These are phyloP conservation scores for Lithobates pipiens DNA, from an alignment of 2,797 vertebrate genomes.

Conservation along the genomic window DNA sequence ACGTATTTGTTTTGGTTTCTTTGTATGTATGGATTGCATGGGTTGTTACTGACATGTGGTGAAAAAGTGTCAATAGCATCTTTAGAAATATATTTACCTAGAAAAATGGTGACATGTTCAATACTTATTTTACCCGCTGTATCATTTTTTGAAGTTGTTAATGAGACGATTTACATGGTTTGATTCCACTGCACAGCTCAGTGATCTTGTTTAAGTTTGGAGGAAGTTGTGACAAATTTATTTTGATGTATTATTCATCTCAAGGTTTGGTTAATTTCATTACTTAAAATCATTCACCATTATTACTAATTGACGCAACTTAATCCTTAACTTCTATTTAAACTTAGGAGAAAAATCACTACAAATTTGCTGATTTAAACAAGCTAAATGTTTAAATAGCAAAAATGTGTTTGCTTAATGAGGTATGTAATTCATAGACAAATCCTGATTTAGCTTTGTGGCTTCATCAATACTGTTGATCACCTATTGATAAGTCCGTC, in stretches of 20 bases:
- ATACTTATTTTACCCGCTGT: no score
- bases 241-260: neutral
- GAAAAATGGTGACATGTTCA: no score
- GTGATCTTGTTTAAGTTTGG: neutral
- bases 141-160: neutral
- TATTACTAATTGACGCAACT: neutral
- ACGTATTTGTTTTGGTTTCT: no score
- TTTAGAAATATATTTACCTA: no score
- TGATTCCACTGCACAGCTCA: neutral
- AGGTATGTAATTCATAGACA: slow-evolving; percentile 59
- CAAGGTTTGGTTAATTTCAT: neutral
- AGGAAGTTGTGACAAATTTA: neutral
- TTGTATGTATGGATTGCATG: no score
- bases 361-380: slow-evolving; percentile 44
- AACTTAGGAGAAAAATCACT: slow-evolving; percentile 17
- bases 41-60: no score
- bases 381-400: slow-evolving; percentile 62
- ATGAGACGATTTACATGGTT: neutral
- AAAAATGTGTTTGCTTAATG: slow-evolving; percentile 63
- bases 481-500: slow-evolving; percentile 59
- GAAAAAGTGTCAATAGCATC: no score
- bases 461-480: slow-evolving; percentile 63
- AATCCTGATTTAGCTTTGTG: slow-evolving; percentile 50
- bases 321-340: neutral
- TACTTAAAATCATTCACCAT: neutral